These are phyloP conservation scores for Trematomus bernacchii DNA, from an alignment of 2,797 vertebrate genomes.

Conservation along the genomic window DNA sequence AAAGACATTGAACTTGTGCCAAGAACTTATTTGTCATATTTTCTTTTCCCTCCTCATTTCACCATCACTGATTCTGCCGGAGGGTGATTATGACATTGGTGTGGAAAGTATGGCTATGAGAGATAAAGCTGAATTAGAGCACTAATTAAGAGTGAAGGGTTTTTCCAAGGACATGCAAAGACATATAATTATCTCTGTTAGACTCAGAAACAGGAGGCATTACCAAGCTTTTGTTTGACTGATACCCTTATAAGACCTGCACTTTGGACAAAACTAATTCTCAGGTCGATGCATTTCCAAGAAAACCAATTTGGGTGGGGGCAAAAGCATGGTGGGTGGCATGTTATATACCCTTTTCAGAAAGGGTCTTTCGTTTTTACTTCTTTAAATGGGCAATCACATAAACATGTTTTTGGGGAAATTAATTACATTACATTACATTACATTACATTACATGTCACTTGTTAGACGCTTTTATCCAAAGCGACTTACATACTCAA, in stretches of 20 bases:
- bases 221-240: not conserved
- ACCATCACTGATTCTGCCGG: constrained; percentile 18
- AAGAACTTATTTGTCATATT: constrained; percentile 49
- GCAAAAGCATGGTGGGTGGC: not conserved
- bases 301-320: not conserved
- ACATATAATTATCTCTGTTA: constrained; percentile 13
- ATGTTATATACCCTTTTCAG: not conserved
- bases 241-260: not conserved
- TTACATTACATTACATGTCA: too few species aligned
- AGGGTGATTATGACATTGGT: constrained; percentile 44
- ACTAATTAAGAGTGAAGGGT: constrained; percentile 37
- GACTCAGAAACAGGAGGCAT: constrained; percentile 15
- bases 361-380: too few species aligned
- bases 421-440: too few species aligned
- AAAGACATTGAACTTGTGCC: constrained; percentile 37
- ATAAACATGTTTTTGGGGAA: too few species aligned
- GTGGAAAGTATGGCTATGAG: constrained; percentile 43
- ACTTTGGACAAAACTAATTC: not conserved
- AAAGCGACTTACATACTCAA: too few species aligned
- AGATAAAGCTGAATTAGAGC: constrained; percentile 38
- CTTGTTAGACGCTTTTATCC: too few species aligned
- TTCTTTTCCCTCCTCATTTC: constrained; percentile 16
- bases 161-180: constrained; percentile 27
- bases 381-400: too few species aligned
- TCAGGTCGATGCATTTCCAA: not conserved